A percentile compares a stretch with the other conserved stretches of the same genome.
Evolutionary conservation across 2,797 vertebrate genomes (phyloP).

Genomic region (Coranthus polyacanthus): DNA sequence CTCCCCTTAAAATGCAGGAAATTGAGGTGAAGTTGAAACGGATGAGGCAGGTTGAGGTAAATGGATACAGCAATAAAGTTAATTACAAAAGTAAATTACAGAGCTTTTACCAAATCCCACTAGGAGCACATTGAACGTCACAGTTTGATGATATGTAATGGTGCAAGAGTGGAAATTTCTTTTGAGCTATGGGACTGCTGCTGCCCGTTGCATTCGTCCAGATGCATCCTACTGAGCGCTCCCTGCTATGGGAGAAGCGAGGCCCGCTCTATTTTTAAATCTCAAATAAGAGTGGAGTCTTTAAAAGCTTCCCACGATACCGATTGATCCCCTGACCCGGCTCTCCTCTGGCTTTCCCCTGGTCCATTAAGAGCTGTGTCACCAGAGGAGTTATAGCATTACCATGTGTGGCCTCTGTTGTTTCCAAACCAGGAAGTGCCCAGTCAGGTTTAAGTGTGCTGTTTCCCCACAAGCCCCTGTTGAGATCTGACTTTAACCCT

Average conservation of each 20-base stretch:
- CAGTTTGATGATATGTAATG: conserved; percentile 42
- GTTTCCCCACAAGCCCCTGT: conserved; percentile 70
- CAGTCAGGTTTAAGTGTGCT: conserved; percentile 80
- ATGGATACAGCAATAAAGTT: conserved; percentile 35
- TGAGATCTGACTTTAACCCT: conserved; percentile 70
- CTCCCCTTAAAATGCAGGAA: conserved; percentile 20
- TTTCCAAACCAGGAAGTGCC: conserved; percentile 74
- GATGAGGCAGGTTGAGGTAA: conserved; percentile 31
- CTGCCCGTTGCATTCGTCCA: conserved; percentile 50
- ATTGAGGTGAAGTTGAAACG: conserved; percentile 40
- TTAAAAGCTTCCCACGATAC: conserved; percentile 82
- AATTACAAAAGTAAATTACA: conserved; percentile 48
- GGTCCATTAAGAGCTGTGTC: conserved; percentile 81
- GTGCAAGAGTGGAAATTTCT: conserved; percentile 47
- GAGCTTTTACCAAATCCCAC: conserved; percentile 56
- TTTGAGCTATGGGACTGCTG: conserved; percentile 40
- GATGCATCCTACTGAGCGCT: conserved; percentile 59
- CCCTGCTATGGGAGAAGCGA: conserved; percentile 59
- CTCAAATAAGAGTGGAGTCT: conserved; percentile 71
- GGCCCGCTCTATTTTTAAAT: conserved; percentile 79
- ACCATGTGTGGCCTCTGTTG: conserved; percentile 74
- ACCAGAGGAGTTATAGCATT: conserved; percentile 72
- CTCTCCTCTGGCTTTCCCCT: conserved; percentile 66
- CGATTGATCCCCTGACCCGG: conserved; percentile 79
- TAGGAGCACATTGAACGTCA: conserved; percentile 33